These are phyloP conservation scores for Takifugu rubripes DNA, from an alignment of 2,797 vertebrate genomes.

Conservation along the genomic window DNA sequence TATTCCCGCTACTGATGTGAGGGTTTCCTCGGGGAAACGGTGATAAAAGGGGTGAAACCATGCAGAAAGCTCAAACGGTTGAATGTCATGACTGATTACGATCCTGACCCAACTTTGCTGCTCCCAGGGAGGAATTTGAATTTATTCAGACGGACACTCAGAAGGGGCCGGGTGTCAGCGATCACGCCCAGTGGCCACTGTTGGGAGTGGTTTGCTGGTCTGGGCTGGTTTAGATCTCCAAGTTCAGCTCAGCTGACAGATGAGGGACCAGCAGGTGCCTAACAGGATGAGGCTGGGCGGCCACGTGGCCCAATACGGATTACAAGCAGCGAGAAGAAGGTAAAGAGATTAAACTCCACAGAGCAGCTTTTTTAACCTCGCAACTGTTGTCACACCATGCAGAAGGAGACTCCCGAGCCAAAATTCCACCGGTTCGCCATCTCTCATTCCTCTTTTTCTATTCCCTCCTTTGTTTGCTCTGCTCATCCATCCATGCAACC, in stretches of 20 bases:
- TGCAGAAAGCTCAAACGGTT: no score
- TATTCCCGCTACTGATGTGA: no score
- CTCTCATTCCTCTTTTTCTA: constrained; percentile 15
- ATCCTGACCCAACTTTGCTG: constrained; percentile 37
- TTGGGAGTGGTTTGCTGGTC: constrained; percentile 22
- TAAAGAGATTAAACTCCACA: constrained; percentile 89
- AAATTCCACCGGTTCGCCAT: constrained; percentile 6
- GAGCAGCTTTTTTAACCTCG: constrained; percentile 78
- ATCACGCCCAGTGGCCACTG: constrained; percentile 15
- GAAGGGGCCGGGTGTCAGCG: constrained; percentile 20
- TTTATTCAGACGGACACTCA: background rate
- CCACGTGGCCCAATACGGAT: constrained; percentile 85
- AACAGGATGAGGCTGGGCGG: constrained; percentile 87
- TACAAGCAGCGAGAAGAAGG: constrained; percentile 84
- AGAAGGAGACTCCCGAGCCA: constrained; percentile 34
- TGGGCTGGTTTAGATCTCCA: constrained; percentile 27
- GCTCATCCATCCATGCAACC: constrained; percentile 40
- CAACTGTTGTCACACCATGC: constrained; percentile 69
- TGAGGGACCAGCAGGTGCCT: constrained; percentile 84
- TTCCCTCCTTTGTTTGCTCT: constrained; percentile 21
- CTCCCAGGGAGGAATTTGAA: background rate
- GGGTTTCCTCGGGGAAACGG: no score
- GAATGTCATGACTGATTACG: background rate
- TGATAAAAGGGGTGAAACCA: no score
- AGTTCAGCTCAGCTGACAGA: constrained; percentile 72